These are phyloP conservation scores for Lichenostomus cassidix DNA, from an alignment of 2,113 vertebrate species.

Conservation along the genomic window DNA sequence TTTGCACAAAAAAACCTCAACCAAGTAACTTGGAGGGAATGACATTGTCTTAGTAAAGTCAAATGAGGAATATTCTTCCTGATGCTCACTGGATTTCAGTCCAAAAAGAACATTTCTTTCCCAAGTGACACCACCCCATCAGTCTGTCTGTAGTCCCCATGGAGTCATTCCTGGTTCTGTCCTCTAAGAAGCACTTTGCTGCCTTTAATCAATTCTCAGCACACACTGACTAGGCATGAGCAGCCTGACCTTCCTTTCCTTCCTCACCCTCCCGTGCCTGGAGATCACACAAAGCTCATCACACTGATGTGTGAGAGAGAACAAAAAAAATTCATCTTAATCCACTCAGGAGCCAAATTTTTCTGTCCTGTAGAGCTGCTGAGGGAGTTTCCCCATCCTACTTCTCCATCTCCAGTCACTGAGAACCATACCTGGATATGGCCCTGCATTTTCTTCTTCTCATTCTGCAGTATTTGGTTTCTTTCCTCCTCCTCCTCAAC, in stretches of 20 bases:
- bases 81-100: not conserved
- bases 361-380: fast-evolving
- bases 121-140: not conserved
- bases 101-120: not conserved
- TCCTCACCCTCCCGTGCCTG: not conserved
- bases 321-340: not conserved
- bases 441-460: constrained; percentile 98
- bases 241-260: not conserved
- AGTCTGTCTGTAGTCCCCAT: not conserved
- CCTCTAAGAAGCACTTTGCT: not conserved
- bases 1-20: not conserved
- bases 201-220: not conserved
- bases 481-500: constrained; percentile 98
- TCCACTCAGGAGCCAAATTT: not conserved
- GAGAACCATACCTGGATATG: constrained; percentile 87
- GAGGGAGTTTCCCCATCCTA: not conserved
- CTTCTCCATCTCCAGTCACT: not conserved
- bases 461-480: constrained; percentile 92
- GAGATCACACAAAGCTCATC: not conserved
- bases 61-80: not conserved
- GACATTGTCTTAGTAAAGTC: not conserved
- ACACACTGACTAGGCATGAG: not conserved
- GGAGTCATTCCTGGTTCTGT: not conserved
- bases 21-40: not conserved
- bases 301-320: not conserved